These are phyloP conservation scores for Nomada goodeniana DNA, from an alignment of 2,888 invertebrate species.

Conservation along the genomic window DNA sequence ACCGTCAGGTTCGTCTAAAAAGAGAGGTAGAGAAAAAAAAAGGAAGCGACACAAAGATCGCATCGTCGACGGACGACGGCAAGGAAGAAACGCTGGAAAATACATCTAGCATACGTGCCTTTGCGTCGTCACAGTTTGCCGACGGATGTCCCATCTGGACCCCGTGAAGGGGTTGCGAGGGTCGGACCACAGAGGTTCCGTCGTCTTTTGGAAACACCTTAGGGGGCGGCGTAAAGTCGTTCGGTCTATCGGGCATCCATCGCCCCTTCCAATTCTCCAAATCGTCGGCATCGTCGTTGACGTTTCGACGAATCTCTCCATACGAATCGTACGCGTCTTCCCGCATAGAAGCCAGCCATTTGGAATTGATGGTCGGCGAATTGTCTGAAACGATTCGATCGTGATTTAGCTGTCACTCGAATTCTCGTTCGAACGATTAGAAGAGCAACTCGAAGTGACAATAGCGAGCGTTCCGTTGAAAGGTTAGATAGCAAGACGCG, in stretches of 20 bases:
- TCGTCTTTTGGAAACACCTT: conserved; percentile 64
- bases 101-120: conserved; percentile 82
- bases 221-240: conserved; percentile 73
- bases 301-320: conserved; percentile 51
- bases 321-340: not conserved
- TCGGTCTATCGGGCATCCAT: conserved; percentile 82
- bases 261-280: conserved; percentile 82
- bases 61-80: not conserved
- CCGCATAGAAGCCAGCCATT: not conserved
- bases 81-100: not conserved
- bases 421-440: not conserved
- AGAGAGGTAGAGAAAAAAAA: conserved; percentile 68
- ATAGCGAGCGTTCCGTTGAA: not conserved
- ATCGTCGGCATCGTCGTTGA: conserved; percentile 58
- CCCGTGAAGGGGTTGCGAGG: conserved; percentile 76
- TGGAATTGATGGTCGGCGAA: not conserved
- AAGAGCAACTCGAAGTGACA: not conserved
- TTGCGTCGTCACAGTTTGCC: conserved; percentile 88
- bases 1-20: conserved; percentile 86
- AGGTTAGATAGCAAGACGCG: conserved; percentile 8
- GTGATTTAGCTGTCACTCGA: not conserved
- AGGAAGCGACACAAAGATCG: not conserved
- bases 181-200: not conserved
- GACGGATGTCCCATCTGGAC: conserved; percentile 86
- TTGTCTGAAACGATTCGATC: conserved; percentile 21